Evolutionary conservation across 1,140 invertebrate species (phyloP).

Genomic region (Meloidogyne chitwoodi): DNA sequence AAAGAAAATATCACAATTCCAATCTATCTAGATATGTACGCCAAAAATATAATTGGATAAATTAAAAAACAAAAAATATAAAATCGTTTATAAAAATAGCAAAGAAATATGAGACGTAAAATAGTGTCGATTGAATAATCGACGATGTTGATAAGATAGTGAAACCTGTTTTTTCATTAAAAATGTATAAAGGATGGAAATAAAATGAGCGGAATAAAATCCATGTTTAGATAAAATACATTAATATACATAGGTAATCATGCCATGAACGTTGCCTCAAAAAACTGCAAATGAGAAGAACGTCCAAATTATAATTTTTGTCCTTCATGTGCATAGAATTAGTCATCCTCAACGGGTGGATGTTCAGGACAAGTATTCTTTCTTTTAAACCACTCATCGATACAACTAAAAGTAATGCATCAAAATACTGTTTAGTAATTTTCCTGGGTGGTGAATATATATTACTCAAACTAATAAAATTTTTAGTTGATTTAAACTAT

Average conservation of each 20-base stretch:
- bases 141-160: background rate
- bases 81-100: background rate
- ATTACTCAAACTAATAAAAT: no score
- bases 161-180: background rate
- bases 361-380: conserved; percentile 58
- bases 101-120: background rate
- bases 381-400: conserved; percentile 55
- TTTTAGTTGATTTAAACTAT: no score
- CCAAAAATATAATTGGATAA: background rate
- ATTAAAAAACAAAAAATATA: background rate
- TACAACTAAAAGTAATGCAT: conserved; percentile 42
- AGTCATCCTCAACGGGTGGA: conserved; percentile 46
- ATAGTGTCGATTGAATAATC: background rate
- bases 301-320: no score
- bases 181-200: background rate
- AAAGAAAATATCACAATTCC: no score
- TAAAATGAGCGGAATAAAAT: background rate
- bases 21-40: no score
- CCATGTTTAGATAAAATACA: background rate
- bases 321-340: background rate
- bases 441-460: no score
- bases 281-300: no score
- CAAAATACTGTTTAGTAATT: background rate
- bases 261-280: no score
- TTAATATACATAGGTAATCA: background rate